Evolutionary conservation across 1,140 invertebrate genomes (phyloP), one percentile per base, ranked within the genome.

Genomic region (Mamestra configurata): DNA sequence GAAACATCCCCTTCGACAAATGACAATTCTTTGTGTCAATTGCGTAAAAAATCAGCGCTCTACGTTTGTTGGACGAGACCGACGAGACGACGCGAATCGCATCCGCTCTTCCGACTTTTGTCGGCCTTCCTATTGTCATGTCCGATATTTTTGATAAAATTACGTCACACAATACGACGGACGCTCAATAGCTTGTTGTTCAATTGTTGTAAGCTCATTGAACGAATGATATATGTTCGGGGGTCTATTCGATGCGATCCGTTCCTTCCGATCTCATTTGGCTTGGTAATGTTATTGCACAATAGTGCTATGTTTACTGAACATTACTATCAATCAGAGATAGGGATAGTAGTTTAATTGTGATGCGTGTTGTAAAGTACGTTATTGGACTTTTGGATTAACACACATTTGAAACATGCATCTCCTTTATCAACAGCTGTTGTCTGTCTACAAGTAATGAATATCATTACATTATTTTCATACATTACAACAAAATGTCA

Each of bases 21-120:
- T 85, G 83, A 81, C 81, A 57, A 68, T 82, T 81, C 81, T 86
- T 90, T 91, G 88, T 88, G 84, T 85, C 73, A 37, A 83, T 93
- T 92, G 90, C 90, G 89, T 93, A 93, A 93, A 93, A 94, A 92
- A 89, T 82, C 79, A 40, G 79, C 82, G 79, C 79, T 79, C 83
- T 83, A 72, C 86, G 86, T 89, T 89, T 90, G 90, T 90, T 88
- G 91, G 85, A 37, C 37, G n/a, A 70, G 66, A 18, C 66, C 86
- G 84, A 86, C 87, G 89, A 91, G 79, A 88, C 92, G 92, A 86
- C 88, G 90, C 93, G 93, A 94, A 95, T 95, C 80, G 91, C 90
- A 95, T 95, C 93, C 93, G 93, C 88, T 93, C 88, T 92, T 93
- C 92, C 93, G 92, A 95, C 92, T 94, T 93, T 93, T 93, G 91